Conservation (phyloP, 2,888 invertebrate species). For the Hyles lineata region DNA sequence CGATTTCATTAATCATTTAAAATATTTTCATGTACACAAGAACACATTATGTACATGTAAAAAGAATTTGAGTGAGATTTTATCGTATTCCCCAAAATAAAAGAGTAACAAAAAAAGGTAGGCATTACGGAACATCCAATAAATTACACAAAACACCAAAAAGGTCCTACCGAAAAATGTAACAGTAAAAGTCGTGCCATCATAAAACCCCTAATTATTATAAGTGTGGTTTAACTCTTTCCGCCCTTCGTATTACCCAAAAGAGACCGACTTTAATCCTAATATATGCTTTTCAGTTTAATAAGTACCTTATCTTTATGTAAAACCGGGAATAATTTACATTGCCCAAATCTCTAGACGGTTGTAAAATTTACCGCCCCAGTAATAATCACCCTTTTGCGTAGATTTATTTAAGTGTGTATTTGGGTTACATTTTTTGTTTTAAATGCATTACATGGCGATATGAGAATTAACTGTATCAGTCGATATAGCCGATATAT, state of each 20-base stretch:
- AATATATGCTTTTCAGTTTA: constrained; percentile 5
- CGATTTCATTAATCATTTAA: too few relatives aligned
- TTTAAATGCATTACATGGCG: not conserved
- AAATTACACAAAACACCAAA: not conserved
- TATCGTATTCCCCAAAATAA: not conserved
- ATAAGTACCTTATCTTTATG: constrained; percentile 37
- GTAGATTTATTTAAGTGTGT: constrained; percentile 20
- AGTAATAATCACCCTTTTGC: constrained; percentile 30
- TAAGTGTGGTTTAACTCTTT: not conserved
- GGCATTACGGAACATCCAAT: not conserved
- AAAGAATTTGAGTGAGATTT: too few relatives aligned
- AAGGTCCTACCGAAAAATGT: not conserved
- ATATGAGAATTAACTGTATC: not conserved
- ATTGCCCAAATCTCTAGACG: constrained; percentile 35
- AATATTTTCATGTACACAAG: too few relatives aligned
- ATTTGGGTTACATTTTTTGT: too few relatives aligned
- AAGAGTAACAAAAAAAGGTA: not conserved
- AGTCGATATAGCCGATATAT: too few relatives aligned
- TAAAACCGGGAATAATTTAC: constrained; percentile 43
- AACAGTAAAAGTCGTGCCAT: not conserved
- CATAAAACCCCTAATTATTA: not conserved
- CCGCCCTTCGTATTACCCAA: not conserved
- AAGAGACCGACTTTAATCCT: constrained; percentile 11
- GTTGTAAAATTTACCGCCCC: constrained; percentile 39
- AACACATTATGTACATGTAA: too few relatives aligned